These are phyloP conservation scores for Melanerpes formicivorus DNA, from an alignment of 2,113 vertebrate species.

Conservation along the genomic window DNA sequence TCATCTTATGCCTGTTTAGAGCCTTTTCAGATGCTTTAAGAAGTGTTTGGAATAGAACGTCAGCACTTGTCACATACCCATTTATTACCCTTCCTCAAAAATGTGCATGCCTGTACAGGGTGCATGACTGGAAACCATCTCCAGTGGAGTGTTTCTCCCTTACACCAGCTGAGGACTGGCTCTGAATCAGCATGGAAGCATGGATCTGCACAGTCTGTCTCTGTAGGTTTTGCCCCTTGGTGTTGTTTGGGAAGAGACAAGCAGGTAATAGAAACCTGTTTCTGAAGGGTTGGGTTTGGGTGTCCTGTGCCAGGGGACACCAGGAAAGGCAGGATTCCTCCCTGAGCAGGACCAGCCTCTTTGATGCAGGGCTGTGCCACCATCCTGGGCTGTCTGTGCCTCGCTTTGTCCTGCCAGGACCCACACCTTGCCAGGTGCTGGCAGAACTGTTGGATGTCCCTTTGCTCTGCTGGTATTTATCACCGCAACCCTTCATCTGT, in stretches of 20 bases:
- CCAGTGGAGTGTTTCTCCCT: not conserved
- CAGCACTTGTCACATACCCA: not conserved
- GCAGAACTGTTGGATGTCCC: not conserved
- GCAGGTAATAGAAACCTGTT: not conserved
- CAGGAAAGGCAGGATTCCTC: not conserved
- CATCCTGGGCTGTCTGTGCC: not conserved
- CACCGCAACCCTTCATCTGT: not conserved
- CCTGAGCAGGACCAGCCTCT: not conserved
- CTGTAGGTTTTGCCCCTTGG: not conserved
- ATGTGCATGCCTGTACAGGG: fast-evolving
- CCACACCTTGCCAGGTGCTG: fast-evolving
- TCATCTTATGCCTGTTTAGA: not conserved
- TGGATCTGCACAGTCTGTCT: not conserved
- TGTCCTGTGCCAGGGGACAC: fast-evolving
- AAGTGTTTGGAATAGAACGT: not conserved
- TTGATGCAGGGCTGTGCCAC: not conserved
- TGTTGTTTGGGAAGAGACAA: not conserved
- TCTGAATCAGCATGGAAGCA: fast-evolving
- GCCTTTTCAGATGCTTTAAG: not conserved
- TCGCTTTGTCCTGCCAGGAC: not conserved
- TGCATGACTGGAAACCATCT: not conserved
- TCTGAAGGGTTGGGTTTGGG: not conserved
- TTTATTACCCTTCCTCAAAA: not conserved
- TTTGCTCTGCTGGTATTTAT: no score
- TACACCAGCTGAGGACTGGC: not conserved